Conservation (phyloP, 1,140 invertebrate species). For the Centruroides vittatus region DNA sequence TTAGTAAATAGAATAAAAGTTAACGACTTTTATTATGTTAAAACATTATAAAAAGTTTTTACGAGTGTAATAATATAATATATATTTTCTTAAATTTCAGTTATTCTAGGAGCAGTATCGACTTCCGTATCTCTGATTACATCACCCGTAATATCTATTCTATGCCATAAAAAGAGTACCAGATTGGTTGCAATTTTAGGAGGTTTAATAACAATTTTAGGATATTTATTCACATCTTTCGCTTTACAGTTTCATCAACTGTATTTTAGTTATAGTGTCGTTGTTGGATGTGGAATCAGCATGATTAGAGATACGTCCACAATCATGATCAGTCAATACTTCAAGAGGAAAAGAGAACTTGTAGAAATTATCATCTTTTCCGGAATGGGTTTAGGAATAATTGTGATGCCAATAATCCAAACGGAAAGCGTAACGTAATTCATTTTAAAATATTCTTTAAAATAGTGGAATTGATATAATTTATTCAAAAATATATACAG, state of each 20-base stretch:
- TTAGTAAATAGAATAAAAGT: too few species aligned
- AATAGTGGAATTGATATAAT: too few species aligned
- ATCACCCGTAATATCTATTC: conserved; percentile 66
- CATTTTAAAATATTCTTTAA: too few species aligned
- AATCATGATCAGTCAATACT: conserved; percentile 77
- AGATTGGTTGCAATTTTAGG: conserved; percentile 71
- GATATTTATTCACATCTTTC: conserved; percentile 70
- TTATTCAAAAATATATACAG: too few species aligned
- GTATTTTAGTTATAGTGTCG: conserved; percentile 69
- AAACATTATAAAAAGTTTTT: too few species aligned
- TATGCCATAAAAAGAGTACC: conserved; percentile 69
- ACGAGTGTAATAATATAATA: too few species aligned
- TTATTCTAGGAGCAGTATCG: conserved; percentile 64
- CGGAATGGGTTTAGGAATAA: conserved; percentile 68
- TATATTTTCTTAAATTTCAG: conserved; percentile 38
- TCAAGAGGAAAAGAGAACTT: conserved; percentile 66
- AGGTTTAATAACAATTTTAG: conserved; percentile 66
- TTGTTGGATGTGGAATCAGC: conserved; percentile 62
- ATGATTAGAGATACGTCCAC: conserved; percentile 69
- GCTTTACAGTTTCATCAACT: conserved; percentile 61
- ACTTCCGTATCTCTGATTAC: conserved; percentile 60
- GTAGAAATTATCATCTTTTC: conserved; percentile 80
- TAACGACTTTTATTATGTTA: too few species aligned
- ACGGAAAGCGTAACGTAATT: conserved; percentile 33
- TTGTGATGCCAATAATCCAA: conserved; percentile 63